These are phyloP conservation scores for Nemopilema nomurai DNA, from an alignment of 30 jellyfish, hydroid and myxozoan species.

Conservation along the genomic window DNA sequence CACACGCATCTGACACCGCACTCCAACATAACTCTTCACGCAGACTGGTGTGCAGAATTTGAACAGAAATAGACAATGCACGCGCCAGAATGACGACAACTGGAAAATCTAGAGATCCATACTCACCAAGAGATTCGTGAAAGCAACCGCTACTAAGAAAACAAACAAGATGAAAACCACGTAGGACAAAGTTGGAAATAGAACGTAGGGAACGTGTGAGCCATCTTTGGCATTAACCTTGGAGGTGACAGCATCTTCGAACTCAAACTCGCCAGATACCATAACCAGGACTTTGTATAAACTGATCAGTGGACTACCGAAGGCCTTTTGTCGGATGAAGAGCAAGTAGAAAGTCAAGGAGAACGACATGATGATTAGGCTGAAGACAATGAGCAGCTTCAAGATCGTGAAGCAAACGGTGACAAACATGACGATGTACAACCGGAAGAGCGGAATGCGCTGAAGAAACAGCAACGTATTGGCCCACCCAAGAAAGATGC, in stretches of 20 bases:
- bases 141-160: constrained; percentile 47
- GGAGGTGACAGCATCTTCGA: constrained; percentile 52
- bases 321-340: constrained; percentile 55
- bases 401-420: constrained; percentile 59
- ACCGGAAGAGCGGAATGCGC: constrained; percentile 64
- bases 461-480: constrained; percentile 65
- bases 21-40: no score
- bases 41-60: no score
- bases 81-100: not conserved
- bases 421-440: constrained; percentile 80
- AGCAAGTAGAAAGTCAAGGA: constrained; percentile 69
- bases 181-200: constrained; percentile 52
- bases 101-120: not conserved
- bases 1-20: no score
- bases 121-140: constrained; percentile 66
- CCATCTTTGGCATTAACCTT: constrained; percentile 36
- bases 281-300: constrained; percentile 63
- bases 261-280: constrained; percentile 87
- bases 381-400: constrained; percentile 57
- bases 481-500: constrained; percentile 64
- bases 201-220: constrained; percentile 23
- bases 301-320: constrained; percentile 10
- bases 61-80: no score
- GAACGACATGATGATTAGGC: constrained; percentile 54
- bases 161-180: constrained; percentile 36